These are phyloP conservation scores for Palloptera scutellata DNA, from an alignment of 2,888 invertebrate genomes.

Conservation along the genomic window DNA sequence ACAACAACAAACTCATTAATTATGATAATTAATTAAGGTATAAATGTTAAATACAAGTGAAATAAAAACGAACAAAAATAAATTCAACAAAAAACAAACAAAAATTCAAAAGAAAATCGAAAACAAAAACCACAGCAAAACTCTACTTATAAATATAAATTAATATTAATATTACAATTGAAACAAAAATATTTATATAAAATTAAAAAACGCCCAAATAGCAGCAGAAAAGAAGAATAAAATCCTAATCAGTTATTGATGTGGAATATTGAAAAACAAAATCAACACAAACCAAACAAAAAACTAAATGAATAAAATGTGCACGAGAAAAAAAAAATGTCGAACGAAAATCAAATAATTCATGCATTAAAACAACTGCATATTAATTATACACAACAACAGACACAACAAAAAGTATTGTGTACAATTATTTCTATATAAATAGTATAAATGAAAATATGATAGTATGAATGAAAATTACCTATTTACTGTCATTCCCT, in stretches of 20 bases:
- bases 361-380: too few species aligned
- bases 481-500: neutral
- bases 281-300: too few species aligned
- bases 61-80: conserved; percentile 21
- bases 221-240: conserved; percentile 8
- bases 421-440: neutral
- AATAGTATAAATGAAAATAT: neutral
- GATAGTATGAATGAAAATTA: conserved; percentile 6
- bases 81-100: conserved; percentile 19
- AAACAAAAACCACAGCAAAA: conserved; percentile 6
- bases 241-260: conserved; percentile 14
- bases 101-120: conserved; percentile 12
- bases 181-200: conserved; percentile 12
- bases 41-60: conserved; percentile 15
- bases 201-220: conserved; percentile 4
- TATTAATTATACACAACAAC: neutral
- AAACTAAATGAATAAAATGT: too few species aligned
- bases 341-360: too few species aligned
- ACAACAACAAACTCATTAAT: conserved; percentile 8
- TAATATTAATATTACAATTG: conserved; percentile 16
- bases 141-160: too few species aligned
- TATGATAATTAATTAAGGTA: neutral
- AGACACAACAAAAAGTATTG: conserved; percentile 11
- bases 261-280: neutral
- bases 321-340: too few species aligned